These are phyloP conservation scores for Aleiodes testaceus DNA, from an alignment of 2,888 invertebrate species.

Conservation along the genomic window DNA sequence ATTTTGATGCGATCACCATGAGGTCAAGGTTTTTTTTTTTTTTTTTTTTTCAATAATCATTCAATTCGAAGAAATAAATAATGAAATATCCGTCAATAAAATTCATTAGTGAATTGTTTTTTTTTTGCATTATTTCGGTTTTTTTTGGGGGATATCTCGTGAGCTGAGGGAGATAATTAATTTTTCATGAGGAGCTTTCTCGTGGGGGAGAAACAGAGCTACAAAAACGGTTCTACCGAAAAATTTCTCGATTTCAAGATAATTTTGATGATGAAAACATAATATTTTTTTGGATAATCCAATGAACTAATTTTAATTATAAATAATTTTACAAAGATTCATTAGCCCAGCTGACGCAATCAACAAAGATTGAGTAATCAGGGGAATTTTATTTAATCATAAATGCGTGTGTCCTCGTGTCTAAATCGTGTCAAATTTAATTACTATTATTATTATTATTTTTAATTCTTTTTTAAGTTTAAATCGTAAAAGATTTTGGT, in stretches of 20 bases:
- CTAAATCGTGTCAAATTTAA: slow-evolving; percentile 7
- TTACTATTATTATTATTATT: not conserved
- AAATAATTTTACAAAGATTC: slow-evolving; percentile 8
- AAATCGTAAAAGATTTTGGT: not conserved
- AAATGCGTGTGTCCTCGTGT: slow-evolving; percentile 5
- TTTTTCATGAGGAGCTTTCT: too few relatives aligned
- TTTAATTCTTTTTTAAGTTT: not conserved
- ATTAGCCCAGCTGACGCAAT: slow-evolving; percentile 6
- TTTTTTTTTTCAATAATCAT: slow-evolving; percentile 10
- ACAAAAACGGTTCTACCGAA: too few relatives aligned
- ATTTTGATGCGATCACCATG: slow-evolving; percentile 40
- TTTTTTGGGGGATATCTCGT: too few relatives aligned
- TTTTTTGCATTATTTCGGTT: not conserved
- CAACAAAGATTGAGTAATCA: slow-evolving; percentile 7
- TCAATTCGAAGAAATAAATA: slow-evolving; percentile 11
- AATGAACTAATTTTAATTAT: not conserved
- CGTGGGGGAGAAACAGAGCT: too few relatives aligned
- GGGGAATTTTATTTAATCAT: not conserved
- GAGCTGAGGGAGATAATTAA: too few relatives aligned
- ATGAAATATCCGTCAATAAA: slow-evolving; percentile 14
- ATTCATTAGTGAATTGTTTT: not conserved
- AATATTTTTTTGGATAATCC: too few relatives aligned
- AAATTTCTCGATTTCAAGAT: too few relatives aligned
- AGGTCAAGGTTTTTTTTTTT: slow-evolving; percentile 45
- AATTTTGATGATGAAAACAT: too few relatives aligned